Percentiles rank a stretch among this genome's conserved stretches.
These are phyloP conservation scores for Atta colombica DNA, from an alignment of 1,140 invertebrate genomes.

Conservation along the genomic window DNA sequence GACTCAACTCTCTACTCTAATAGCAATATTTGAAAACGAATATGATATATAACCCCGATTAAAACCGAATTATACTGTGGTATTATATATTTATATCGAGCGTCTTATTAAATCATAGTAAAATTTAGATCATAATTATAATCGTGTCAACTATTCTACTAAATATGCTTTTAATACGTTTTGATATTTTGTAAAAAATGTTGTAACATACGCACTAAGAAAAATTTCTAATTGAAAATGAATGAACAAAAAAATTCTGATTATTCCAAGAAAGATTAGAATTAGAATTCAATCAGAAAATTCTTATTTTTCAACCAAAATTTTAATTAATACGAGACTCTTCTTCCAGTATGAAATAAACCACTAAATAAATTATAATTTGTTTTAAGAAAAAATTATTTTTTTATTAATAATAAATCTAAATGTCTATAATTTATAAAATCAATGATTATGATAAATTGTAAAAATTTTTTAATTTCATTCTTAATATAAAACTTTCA, in stretches of 20 bases:
- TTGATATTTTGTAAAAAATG: too few species aligned
- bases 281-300: too few species aligned
- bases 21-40: conserved; percentile 63
- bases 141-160: conserved; percentile 63
- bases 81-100: conserved; percentile 1
- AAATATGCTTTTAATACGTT: background rate
- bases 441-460: too few species aligned
- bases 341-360: background rate
- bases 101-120: conserved; percentile 7
- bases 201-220: too few species aligned
- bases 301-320: too few species aligned
- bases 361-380: background rate
- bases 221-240: too few species aligned
- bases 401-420: background rate
- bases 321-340: too few species aligned
- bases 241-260: too few species aligned
- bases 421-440: background rate
- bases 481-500: background rate
- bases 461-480: background rate
- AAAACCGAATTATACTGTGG: conserved; percentile 36
- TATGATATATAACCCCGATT: background rate
- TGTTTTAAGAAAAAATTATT: background rate
- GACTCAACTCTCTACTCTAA: conserved; percentile 64
- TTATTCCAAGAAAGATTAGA: too few species aligned
- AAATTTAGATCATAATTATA: conserved; percentile 66